Evolutionary conservation across 2,797 vertebrate genomes (phyloP), one percentile per base, ranked within the genome.

Genomic region (Cynopterus sphinx): DNA sequence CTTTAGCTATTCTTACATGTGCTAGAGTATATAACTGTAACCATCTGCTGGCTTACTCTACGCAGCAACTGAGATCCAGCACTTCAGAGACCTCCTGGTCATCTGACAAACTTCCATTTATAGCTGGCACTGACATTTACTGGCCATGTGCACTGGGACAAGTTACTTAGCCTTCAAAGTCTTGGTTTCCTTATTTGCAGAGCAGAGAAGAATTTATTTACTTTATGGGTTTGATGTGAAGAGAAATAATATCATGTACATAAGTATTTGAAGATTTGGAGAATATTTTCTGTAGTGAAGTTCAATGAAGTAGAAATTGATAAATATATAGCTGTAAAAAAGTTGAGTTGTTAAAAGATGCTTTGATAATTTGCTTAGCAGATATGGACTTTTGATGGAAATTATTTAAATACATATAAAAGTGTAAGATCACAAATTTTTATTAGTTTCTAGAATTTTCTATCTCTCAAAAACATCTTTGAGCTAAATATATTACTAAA

Each of bases 371-470:
- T 91, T 82, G 63, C 59, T 67, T 68, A 93, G 73, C 12, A 90
- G 33, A 68, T 59, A 87, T 3, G 31, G 33, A 7, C 21, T 22
- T 94, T 19, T 55, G 17, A 71, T 63, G 22, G 79, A 92, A 95
- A 85, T 92, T 5, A 93, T 4, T 82, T 82, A 82, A 95, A 83
- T 68, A 90, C 8, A n/a, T 28, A 85, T 85, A 53, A 39, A 94
- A 91, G 19, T 79, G 2, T 77, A 90, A 92, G 55, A 57, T 87
- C 68, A 92, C 28, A 43, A 67, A 61, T 59, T 84, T 77, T 63
- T 89, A 28, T 73, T 88, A 61, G 87, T 85, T 95, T 96, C 39
- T 84, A 95, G 41, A 88, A 84, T 39, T 86, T 94, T 90, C 74
- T 94, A 85, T 12, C 43, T 81, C 28, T 73, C 55, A 96, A 94